Percentiles rank a stretch among this genome's conserved stretches.
phyloP scores from a whole-genome alignment of 2,797 vertebrate species.

The Pogoniulus pusillus region DNA sequence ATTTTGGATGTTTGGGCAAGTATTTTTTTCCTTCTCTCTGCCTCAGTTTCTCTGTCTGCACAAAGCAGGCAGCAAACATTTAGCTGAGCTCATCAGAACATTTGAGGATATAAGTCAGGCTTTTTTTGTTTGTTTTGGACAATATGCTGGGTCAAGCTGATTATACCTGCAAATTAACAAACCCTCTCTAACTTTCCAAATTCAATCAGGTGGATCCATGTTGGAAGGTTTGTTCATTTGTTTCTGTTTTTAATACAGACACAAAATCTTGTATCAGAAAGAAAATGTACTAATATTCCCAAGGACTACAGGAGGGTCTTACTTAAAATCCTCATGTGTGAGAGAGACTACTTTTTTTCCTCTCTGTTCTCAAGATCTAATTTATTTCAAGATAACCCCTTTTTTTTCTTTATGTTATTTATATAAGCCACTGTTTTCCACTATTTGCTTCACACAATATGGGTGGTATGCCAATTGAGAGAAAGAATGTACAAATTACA shows the following conservation, averaged over 20 bases:
- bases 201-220: not conserved
- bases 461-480: conserved; percentile 34
- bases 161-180: not conserved
- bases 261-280: not conserved
- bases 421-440: not conserved
- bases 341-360: not conserved
- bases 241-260: not conserved
- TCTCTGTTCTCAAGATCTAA: not conserved
- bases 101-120: not conserved
- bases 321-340: not conserved
- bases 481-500: conserved; percentile 45
- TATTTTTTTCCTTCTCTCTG: not conserved
- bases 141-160: not conserved
- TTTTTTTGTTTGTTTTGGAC: not conserved
- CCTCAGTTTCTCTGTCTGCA: conserved; percentile 10
- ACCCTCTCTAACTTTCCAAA: not conserved
- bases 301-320: not conserved
- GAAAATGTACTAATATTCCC: conserved; percentile 28
- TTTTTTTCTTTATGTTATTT: not conserved
- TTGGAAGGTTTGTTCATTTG: not conserved
- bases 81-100: not conserved
- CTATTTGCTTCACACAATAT: not conserved
- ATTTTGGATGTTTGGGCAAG: not conserved
- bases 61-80: not conserved
- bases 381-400: not conserved